These are phyloP conservation scores for Platichthys stellatus DNA, from an alignment of 2,113 vertebrate genomes.

Conservation along the genomic window DNA sequence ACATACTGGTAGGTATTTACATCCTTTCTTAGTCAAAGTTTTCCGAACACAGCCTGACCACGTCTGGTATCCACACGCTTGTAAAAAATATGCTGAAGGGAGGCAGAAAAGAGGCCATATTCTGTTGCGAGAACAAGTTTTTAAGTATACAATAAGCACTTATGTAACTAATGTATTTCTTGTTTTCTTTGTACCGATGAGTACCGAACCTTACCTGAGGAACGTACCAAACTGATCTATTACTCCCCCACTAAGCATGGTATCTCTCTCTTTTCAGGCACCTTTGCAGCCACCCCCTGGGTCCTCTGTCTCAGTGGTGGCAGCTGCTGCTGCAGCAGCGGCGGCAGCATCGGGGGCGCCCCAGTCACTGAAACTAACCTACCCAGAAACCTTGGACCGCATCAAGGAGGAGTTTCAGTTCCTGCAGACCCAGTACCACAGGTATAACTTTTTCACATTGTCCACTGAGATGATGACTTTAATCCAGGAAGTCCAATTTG, in stretches of 20 bases:
- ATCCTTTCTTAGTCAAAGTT: too few species aligned
- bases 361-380: constrained; percentile 92
- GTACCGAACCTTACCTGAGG: too few species aligned
- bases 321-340: constrained; percentile 79
- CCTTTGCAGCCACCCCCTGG: constrained; percentile 84
- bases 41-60: too few species aligned
- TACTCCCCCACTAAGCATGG: not conserved
- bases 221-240: too few species aligned
- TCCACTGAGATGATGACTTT: not conserved
- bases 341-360: constrained; percentile 83
- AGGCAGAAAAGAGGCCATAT: too few species aligned
- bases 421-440: constrained; percentile 94
- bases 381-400: constrained; percentile 92
- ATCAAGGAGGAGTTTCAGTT: constrained; percentile 96
- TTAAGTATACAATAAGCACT: too few species aligned
- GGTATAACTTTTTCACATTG: constrained; percentile 64
- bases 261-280: constrained; percentile 62
- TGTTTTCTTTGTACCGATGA: too few species aligned
- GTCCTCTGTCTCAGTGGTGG: constrained; percentile 84
- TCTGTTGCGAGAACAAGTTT: too few species aligned
- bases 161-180: too few species aligned
- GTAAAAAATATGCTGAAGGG: too few species aligned
- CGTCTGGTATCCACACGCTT: too few species aligned
- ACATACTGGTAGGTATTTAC: not conserved
- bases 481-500: not conserved